Conservation (phyloP, 2,113 vertebrate species). For the Saiga tatarica region DNA sequence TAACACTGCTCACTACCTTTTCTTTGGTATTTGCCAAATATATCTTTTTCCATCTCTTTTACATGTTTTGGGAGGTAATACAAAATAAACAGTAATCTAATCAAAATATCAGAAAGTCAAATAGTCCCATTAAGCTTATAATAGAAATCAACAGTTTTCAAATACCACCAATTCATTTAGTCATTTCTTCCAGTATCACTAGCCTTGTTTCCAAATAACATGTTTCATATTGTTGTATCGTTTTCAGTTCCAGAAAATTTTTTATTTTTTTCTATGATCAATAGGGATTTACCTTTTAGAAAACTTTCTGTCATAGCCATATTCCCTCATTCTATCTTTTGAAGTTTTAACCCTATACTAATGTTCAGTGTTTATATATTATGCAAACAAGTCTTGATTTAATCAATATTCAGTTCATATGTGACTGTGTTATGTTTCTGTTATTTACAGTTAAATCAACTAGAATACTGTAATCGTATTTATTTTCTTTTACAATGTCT, state of each 20-base stretch:
- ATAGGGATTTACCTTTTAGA: background rate
- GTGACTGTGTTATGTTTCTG: background rate
- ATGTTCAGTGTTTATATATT: background rate
- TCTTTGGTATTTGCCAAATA: background rate
- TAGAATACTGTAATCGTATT: background rate
- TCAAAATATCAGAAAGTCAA: background rate
- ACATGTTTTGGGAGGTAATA: background rate
- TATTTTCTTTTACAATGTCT: background rate
- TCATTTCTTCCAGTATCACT: background rate
- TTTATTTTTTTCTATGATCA: background rate
- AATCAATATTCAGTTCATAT: background rate
- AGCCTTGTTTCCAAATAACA: background rate
- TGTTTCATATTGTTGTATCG: background rate
- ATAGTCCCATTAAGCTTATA: background rate
- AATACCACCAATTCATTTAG: background rate
- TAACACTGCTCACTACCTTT: background rate
- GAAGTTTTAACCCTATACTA: background rate
- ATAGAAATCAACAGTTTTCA: background rate
- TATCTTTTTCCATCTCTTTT: background rate
- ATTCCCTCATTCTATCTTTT: background rate
- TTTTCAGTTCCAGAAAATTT: background rate
- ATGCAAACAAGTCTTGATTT: background rate
- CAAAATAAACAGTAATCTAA: background rate
- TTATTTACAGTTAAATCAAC: background rate
- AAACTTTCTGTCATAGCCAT: background rate